Evolutionary conservation across 2,113 vertebrate genomes (phyloP).

Genomic region (Barbus barbus): DNA sequence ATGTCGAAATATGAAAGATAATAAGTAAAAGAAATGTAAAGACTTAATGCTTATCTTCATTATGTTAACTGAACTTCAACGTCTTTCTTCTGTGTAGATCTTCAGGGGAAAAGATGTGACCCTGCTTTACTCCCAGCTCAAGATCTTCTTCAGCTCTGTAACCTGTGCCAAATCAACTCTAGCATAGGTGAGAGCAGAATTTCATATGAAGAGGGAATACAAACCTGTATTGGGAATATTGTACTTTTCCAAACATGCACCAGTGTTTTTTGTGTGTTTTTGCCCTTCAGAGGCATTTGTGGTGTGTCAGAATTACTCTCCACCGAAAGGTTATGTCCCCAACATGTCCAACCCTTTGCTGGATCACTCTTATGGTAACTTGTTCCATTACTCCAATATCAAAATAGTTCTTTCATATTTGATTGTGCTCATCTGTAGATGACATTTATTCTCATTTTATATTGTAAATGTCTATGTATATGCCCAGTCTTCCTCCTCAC

Average conservation of each 20-base stretch:
- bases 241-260: no score
- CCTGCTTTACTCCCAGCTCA: slow-evolving; percentile 87
- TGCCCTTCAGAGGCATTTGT: slow-evolving; percentile 80
- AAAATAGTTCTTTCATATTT: background rate
- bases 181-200: slow-evolving; percentile 77
- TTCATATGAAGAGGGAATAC: no score
- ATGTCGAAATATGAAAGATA: no score
- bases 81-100: slow-evolving; percentile 70
- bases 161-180: slow-evolving; percentile 91
- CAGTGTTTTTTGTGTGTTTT: background rate
- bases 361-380: slow-evolving; percentile 84
- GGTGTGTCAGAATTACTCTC: slow-evolving; percentile 84
- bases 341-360: slow-evolving; percentile 90
- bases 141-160: slow-evolving; percentile 84
- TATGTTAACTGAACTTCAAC: no score
- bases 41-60: no score
- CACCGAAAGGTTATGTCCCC: slow-evolving; percentile 85
- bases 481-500: background rate
- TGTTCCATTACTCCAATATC: background rate
- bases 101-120: slow-evolving; percentile 91
- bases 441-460: background rate
- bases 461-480: background rate
- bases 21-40: no score
- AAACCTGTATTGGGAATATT: background rate
- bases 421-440: background rate